Base-by-base conservation (phyloP, 2,888 invertebrate species). In the Cheilosia grossa region DNA sequence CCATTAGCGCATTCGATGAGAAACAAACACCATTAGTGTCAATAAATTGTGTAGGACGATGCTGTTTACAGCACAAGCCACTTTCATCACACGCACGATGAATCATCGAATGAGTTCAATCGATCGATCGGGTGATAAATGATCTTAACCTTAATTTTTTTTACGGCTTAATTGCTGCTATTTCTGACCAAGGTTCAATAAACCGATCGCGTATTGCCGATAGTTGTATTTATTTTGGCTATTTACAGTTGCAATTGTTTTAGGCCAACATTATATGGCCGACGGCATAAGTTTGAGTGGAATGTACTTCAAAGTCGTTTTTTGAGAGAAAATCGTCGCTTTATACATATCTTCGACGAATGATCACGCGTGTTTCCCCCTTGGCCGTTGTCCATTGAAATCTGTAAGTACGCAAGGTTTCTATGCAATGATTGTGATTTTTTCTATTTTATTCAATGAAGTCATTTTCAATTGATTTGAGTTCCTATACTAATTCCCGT, bases 131-230 rank as follows among this genome's bases (percentile, higher is more conserved):
- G 51, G 40, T 67, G 66, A 67, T 75, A 42, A 49, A 75, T 44
- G 58, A 53, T 64, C 58, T 30, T 59, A 59, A 42, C 51, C 58
- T 67, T 59, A 75, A 75, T 75, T 54, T 44, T 27, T n/a, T 51
- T 42, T 19, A 37, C 72, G 24, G 17, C 58, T 49, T 49, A 58
- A 58, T 58, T 56, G 37, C 15, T 21, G 40, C 44, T 69, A 33
- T n/a, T 19, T 19, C n/a, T 33, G 59, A 19, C 58, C 59, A 67
- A 49, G 51, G 77, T 77, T 77, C 77, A 69, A 77, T 27, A 77
- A 77, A 77, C 77, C 47, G 59, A 27, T 54, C 19, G 17, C 17
- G 15, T n/a, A 24, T 37, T 6, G 2, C 33, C 21, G 4, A 4
- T 49, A 30, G 21, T 1, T 6, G 21, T 30, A 27, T 30, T 42